A percentile compares a stretch with the other conserved stretches of the same genome.
Conservation (phyloP, 1,140 invertebrate genomes). For the Phymorhynchus buccinoides region DNA sequence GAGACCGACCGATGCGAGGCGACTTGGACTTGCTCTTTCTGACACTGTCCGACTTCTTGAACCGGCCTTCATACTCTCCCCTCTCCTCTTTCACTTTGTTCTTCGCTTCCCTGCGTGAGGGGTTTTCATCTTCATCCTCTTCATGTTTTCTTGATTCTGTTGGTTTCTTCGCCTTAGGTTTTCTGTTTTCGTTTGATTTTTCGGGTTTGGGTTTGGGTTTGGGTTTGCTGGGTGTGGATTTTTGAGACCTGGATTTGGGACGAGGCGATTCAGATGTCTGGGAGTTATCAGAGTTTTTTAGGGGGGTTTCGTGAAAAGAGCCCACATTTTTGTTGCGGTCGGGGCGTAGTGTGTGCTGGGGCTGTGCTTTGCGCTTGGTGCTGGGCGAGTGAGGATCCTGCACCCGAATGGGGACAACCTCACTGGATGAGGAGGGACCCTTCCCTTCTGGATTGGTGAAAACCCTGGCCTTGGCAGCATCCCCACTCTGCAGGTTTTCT, state of each 20-base stretch:
- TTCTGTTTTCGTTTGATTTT: not conserved
- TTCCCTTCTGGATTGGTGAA: constrained; percentile 21
- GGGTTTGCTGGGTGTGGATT: not conserved
- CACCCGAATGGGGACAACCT: constrained; percentile 43
- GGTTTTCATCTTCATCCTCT: not conserved
- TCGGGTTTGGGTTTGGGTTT: constrained; percentile 8
- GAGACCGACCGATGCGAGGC: constrained; percentile 40
- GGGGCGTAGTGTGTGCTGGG: constrained; percentile 39
- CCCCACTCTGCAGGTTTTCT: constrained; percentile 39
- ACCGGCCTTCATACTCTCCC: constrained; percentile 27
- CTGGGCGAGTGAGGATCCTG: constrained; percentile 32
- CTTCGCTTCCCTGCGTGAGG: not conserved
- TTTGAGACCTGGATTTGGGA: not conserved
- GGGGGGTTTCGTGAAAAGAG: not conserved
- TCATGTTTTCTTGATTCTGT: not conserved
- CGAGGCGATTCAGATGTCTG: not conserved
- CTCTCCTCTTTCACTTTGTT: not conserved
- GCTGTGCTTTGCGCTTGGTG: constrained; percentile 27
- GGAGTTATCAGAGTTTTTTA: not conserved
- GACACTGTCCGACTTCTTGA: constrained; percentile 30
- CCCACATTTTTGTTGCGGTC: constrained; percentile 20
- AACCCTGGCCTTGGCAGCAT: constrained; percentile 34
- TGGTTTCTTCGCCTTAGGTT: not conserved
- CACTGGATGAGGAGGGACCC: constrained; percentile 42
- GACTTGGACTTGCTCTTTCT: constrained; percentile 37